Conservation (phyloP, 2,888 invertebrate genomes). For the Drosophila prostipennis region DNA sequence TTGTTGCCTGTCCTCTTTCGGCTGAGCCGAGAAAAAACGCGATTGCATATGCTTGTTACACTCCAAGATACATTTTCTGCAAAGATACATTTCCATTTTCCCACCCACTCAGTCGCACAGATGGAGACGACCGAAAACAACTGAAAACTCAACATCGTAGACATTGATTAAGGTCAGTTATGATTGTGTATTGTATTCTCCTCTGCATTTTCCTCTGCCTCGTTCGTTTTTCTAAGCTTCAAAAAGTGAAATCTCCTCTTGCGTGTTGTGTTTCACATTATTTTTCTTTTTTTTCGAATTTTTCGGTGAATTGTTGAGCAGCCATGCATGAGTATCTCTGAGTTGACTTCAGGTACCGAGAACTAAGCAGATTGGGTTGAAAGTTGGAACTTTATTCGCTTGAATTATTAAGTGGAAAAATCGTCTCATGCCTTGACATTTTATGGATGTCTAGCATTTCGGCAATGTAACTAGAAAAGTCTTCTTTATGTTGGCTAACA, state of each 20-base stretch:
- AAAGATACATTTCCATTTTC: slow-evolving; percentile 38
- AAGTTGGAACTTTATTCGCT: slow-evolving; percentile 39
- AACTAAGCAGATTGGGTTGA: slow-evolving; percentile 32
- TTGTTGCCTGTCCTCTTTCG: slow-evolving; percentile 38
- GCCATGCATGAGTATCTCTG: slow-evolving; percentile 45
- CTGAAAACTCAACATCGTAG: slow-evolving; percentile 50
- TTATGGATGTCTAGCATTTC: slow-evolving; percentile 22
- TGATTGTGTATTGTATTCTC: slow-evolving; percentile 51
- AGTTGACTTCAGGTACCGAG: slow-evolving; percentile 27
- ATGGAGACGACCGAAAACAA: slow-evolving; percentile 7
- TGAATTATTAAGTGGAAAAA: slow-evolving; percentile 39
- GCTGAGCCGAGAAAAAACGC: slow-evolving; percentile 23
- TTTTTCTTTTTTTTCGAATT: slow-evolving; percentile 14
- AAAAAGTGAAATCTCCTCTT: slow-evolving; percentile 65
- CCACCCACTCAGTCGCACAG: slow-evolving; percentile 27
- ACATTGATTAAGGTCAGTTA: slow-evolving; percentile 75
- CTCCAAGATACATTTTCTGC: slow-evolving; percentile 39
- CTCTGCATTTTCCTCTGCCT: slow-evolving; percentile 10
- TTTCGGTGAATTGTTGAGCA: slow-evolving; percentile 32
- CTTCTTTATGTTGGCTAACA: neutral
- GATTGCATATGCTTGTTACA: slow-evolving; percentile 61
- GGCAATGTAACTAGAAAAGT: slow-evolving; percentile 1
- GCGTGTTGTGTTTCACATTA: slow-evolving; percentile 25
- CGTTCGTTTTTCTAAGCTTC: slow-evolving; percentile 33
- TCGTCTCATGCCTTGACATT: slow-evolving; percentile 21